Evolutionary conservation across 2,113 vertebrate species (phyloP).

Genomic region (Cariama cristata): DNA sequence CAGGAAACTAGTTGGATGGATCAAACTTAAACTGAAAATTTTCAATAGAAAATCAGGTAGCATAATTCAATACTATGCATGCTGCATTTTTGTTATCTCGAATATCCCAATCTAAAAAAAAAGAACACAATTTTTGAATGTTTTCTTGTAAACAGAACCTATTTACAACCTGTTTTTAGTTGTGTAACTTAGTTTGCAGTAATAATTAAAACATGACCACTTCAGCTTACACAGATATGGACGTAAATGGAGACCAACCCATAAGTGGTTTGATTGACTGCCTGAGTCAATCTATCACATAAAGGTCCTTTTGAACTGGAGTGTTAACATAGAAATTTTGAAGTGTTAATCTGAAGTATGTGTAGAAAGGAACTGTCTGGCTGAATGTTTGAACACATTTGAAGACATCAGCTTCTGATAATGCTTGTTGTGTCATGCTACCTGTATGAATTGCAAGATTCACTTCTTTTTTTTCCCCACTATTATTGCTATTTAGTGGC

Average conservation of each 20-base stretch:
- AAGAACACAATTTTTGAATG: accelerated
- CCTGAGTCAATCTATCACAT: neutral
- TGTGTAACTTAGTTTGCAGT: neutral
- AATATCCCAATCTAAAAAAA: neutral
- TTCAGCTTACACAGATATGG: neutral
- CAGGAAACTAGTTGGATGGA: neutral
- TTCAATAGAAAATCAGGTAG: neutral
- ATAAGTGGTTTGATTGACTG: neutral
- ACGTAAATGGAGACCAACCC: neutral
- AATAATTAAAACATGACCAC: neutral
- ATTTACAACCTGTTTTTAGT: neutral
- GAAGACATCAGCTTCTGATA: neutral
- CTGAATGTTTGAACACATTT: neutral
- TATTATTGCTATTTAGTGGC: neutral
- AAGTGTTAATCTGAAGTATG: neutral
- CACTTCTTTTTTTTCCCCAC: too few relatives aligned
- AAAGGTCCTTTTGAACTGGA: neutral
- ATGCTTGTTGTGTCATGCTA: neutral
- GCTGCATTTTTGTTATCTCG: neutral
- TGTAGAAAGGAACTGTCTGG: neutral
- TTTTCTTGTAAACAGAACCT: neutral
- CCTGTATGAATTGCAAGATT: neutral
- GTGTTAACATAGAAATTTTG: neutral
- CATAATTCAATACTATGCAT: neutral
- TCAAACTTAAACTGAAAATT: neutral